phyloP scores from a whole-genome alignment of 2,888 invertebrate species.

The Drosophila seclusa region DNA sequence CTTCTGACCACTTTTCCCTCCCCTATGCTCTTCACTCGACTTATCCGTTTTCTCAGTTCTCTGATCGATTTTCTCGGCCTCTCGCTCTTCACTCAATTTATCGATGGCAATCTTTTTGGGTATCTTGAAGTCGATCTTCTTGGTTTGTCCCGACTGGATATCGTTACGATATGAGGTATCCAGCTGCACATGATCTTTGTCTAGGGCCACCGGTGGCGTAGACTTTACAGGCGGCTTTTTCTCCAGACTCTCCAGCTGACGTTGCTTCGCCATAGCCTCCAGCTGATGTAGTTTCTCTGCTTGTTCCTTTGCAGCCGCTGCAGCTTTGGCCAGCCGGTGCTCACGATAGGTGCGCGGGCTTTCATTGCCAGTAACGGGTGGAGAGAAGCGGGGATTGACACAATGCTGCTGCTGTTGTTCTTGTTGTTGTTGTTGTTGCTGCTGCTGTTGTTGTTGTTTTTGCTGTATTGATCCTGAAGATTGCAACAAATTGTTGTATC shows the following conservation, averaged over 20 bases:
- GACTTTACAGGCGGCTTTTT: neutral
- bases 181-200: slow-evolving; percentile 43
- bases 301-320: slow-evolving; percentile 36
- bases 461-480: neutral
- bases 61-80: neutral
- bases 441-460: neutral
- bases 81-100: slow-evolving; percentile 16
- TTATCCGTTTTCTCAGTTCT: slow-evolving; percentile 17
- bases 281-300: slow-evolving; percentile 25
- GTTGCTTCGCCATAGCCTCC: slow-evolving; percentile 37
- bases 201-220: neutral
- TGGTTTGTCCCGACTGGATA: slow-evolving; percentile 33
- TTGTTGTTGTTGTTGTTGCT: too few species aligned
- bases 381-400: neutral
- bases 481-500: neutral
- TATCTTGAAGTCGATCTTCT: slow-evolving; percentile 79
- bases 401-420: neutral
- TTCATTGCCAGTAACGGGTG: neutral
- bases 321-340: slow-evolving; percentile 74
- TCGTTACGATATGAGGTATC: slow-evolving; percentile 81
- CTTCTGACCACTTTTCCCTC: slow-evolving; percentile 6
- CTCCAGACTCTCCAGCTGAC: slow-evolving; percentile 1
- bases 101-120: slow-evolving; percentile 60
- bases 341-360: slow-evolving; percentile 79
- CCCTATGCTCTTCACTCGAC: slow-evolving; percentile 11